phyloP scores from a whole-genome alignment of 2,113 vertebrate species.

The Albula glossodonta region DNA sequence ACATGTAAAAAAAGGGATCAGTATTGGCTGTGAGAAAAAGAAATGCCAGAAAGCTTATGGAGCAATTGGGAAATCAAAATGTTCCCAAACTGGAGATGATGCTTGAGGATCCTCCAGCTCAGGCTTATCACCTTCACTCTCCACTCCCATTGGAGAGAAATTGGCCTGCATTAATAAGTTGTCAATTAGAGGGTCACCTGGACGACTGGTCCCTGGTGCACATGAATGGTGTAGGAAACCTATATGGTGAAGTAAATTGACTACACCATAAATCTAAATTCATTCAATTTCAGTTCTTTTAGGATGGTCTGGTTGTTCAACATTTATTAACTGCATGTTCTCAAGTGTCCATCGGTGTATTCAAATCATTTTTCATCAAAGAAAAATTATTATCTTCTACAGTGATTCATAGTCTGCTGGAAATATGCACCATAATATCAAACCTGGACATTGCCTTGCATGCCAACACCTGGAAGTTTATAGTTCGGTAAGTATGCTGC shows the following conservation, averaged over 20 bases:
- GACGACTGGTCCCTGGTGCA: neutral
- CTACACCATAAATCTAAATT: too few species aligned
- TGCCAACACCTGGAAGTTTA: constrained; percentile 96
- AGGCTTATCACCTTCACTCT: too few species aligned
- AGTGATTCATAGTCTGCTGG: constrained; percentile 92
- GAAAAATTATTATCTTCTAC: constrained; percentile 16
- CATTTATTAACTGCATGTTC: neutral
- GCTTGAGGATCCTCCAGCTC: too few species aligned
- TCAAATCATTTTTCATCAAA: neutral
- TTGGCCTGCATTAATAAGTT: neutral
- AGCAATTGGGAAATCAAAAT: too few species aligned
- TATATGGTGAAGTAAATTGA: neutral
- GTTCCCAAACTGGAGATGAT: too few species aligned
- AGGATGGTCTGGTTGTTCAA: too few species aligned
- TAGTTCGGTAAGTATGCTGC: constrained; percentile 84
- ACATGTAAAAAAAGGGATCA: too few species aligned
- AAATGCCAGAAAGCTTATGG: too few species aligned
- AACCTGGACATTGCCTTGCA: constrained; percentile 91
- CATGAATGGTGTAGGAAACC: neutral
- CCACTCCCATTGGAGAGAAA: too few species aligned
- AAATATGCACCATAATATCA: constrained; percentile 88
- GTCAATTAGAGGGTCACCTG: neutral
- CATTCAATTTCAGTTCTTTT: too few species aligned
- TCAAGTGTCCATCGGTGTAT: neutral
- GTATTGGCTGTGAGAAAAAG: too few species aligned